These are phyloP conservation scores for Aphelenchoides fujianensis DNA, from an alignment of 1,140 invertebrate species.

Conservation along the genomic window DNA sequence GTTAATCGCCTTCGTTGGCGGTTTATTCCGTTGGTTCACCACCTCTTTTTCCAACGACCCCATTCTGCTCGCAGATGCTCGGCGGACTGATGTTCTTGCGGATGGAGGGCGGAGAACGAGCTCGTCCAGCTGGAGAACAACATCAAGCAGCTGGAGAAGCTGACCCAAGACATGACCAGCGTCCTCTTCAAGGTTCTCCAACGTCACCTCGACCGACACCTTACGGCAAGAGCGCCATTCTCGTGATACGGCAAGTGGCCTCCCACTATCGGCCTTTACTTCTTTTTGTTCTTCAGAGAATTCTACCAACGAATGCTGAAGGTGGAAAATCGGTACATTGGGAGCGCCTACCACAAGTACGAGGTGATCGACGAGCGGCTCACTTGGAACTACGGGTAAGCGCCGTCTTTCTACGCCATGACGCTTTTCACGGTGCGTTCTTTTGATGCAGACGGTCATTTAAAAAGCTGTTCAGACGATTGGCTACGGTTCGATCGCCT, in stretches of 20 bases:
- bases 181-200: conserved; percentile 14
- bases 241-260: conserved; percentile 12
- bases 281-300: conserved; percentile 22
- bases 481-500: conserved; percentile 31
- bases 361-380: conserved; percentile 28
- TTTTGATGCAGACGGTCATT: no score
- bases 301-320: conserved; percentile 41
- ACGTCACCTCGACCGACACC: not conserved
- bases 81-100: conserved; percentile 33
- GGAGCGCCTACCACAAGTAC: conserved; percentile 43
- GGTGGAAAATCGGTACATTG: conserved; percentile 35
- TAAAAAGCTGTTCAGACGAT: no score
- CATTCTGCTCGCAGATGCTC: conserved; percentile 24
- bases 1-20: conserved; percentile 17
- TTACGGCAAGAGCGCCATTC: conserved; percentile 25
- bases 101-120: conserved; percentile 39
- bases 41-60: not conserved
- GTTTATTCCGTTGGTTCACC: conserved; percentile 3
- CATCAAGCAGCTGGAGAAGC: conserved; percentile 24
- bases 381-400: conserved; percentile 40
- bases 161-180: conserved; percentile 30
- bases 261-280: conserved; percentile 7
- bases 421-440: conserved; percentile 29
- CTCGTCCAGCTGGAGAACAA: conserved; percentile 22
- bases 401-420: conserved; percentile 40